Conservation (phyloP, 2,888 invertebrate species). For the Odontocolon sp. region DNA sequence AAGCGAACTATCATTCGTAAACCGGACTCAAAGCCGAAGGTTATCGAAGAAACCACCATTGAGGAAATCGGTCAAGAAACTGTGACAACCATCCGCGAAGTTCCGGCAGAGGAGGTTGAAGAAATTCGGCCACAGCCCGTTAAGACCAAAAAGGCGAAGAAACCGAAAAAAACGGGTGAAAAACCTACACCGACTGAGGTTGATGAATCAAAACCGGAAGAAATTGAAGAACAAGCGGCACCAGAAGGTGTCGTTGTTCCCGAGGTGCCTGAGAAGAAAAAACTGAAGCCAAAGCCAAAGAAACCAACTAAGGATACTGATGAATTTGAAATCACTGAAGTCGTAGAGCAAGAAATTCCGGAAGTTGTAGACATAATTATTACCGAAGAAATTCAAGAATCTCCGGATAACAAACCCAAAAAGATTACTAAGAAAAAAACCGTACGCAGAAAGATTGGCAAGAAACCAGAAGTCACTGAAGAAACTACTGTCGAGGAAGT, state of each 20-base stretch:
- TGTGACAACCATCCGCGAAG: slow-evolving; percentile 49
- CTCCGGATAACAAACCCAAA: slow-evolving; percentile 61
- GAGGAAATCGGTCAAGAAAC: slow-evolving; percentile 52
- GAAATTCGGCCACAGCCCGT: slow-evolving; percentile 54
- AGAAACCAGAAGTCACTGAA: slow-evolving; percentile 66
- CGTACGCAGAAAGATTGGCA: slow-evolving; percentile 43
- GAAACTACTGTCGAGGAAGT: slow-evolving; percentile 68
- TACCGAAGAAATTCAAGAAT: slow-evolving; percentile 64
- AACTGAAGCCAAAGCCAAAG: slow-evolving; percentile 60
- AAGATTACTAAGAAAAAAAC: slow-evolving; percentile 58
- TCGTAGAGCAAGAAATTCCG: slow-evolving; percentile 36
- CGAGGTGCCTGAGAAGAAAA: slow-evolving; percentile 58
- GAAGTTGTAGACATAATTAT: slow-evolving; percentile 62
- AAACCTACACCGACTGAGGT: slow-evolving; percentile 42
- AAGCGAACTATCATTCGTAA: slow-evolving; percentile 77
- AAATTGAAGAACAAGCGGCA: slow-evolving; percentile 69
- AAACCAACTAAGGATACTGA: slow-evolving; percentile 69
- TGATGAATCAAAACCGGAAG: slow-evolving; percentile 37
- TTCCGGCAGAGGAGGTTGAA: slow-evolving; percentile 65
- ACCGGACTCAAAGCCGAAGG: slow-evolving; percentile 67
- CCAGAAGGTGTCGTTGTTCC: slow-evolving; percentile 34
- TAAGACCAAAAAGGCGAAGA: slow-evolving; percentile 55
- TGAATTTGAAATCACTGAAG: slow-evolving; percentile 62
- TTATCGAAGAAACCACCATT: slow-evolving; percentile 61
- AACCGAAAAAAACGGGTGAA: slow-evolving; percentile 63